These are phyloP conservation scores for Poeciliopsis retropinna DNA, from an alignment of 2,113 vertebrate species.

Conservation along the genomic window DNA sequence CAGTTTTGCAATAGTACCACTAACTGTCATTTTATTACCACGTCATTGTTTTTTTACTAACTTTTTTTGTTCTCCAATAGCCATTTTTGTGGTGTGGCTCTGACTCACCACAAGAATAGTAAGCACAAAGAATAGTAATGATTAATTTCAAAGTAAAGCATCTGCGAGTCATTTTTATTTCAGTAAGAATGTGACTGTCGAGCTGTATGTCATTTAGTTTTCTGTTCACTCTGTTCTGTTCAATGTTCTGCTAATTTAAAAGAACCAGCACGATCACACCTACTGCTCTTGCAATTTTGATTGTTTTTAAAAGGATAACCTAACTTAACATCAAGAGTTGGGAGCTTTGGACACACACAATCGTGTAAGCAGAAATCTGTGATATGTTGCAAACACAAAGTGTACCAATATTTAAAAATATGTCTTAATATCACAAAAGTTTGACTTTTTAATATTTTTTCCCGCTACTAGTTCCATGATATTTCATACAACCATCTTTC, in stretches of 20 bases:
- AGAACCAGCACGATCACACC: background rate
- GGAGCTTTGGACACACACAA: background rate
- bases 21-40: background rate
- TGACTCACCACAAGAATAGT: background rate
- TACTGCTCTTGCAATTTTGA: background rate
- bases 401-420: no score
- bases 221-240: background rate
- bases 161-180: background rate
- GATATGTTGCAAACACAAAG: no score
- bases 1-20: background rate
- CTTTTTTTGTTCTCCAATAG: background rate
- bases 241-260: background rate
- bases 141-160: background rate
- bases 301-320: background rate
- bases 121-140: background rate
- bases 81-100: conserved; percentile 16
- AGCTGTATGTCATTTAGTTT: background rate
- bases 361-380: background rate
- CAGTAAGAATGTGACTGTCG: background rate
- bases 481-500: no score
- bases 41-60: background rate
- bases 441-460: no score
- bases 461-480: no score
- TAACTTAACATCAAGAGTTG: background rate
- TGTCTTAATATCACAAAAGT: no score